Evolutionary conservation across 2,113 vertebrate genomes (phyloP).

Genomic region (Rhabdornis inornatus): DNA sequence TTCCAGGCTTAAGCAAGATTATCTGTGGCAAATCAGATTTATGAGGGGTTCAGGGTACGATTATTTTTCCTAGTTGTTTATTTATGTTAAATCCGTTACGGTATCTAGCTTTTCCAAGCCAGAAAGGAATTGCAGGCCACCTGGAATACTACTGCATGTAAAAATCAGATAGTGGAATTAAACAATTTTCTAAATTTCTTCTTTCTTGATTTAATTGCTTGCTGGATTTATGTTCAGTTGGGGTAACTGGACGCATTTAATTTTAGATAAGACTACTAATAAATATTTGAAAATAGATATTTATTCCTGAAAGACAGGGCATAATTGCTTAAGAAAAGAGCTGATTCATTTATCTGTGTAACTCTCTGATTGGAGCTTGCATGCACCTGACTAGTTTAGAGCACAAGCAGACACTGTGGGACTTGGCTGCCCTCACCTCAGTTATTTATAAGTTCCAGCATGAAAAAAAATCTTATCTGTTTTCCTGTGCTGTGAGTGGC

Average conservation of each 20-base stretch:
- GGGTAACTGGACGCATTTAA: not conserved
- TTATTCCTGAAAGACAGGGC: constrained; percentile 5
- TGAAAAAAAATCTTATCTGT: not conserved
- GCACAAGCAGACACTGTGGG: not conserved
- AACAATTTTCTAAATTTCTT: not conserved
- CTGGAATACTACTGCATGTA: not conserved
- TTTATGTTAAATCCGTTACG: not conserved
- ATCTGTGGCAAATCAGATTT: not conserved
- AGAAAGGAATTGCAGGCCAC: not conserved
- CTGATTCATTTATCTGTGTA: not conserved
- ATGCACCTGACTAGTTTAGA: not conserved
- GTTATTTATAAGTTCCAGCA: not conserved
- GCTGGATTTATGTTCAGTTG: not conserved
- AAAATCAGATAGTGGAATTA: not conserved
- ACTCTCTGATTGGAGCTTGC: not conserved
- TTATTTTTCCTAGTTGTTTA: not conserved
- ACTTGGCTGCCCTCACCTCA: not conserved
- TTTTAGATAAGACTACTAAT: not conserved
- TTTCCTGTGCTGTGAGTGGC: not conserved
- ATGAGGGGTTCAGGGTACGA: not conserved
- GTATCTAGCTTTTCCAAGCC: not conserved
- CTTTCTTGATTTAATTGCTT: not conserved
- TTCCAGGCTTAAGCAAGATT: not conserved
- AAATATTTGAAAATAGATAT: constrained; percentile 11
- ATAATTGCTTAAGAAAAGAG: not conserved